Evolutionary conservation across 2,888 invertebrate species (phyloP), one percentile per base, ranked within the genome.

Genomic region (Magallana nippona): DNA sequence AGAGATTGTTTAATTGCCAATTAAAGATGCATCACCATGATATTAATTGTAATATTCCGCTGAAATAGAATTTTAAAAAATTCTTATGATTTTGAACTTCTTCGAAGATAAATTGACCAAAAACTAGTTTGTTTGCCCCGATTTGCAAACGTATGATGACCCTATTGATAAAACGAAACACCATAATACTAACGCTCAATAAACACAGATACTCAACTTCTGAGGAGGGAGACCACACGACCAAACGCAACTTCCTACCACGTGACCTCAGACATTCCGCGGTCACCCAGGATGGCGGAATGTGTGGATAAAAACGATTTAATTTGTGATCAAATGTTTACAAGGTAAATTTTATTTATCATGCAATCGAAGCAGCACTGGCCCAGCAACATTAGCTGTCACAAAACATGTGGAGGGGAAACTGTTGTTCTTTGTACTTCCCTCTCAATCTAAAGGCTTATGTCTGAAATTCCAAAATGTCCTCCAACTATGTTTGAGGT

Each of bases 321-420:
- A 71, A 71, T 71, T 71, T 71, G 71, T 15, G 71, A 71, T 71
- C 71, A 71, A 71, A 22, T 71, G 71, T 71, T 71, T 71, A 71
- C 15, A 27, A 15, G 22, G 71, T 71, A 71, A 22, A 71, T 71
- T 71, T 71, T 32, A 71, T 71, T 71, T 71, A 71, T 71, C 71
- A 32, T 32, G 71, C 71, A 71, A 71, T 71, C 71, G 27, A 71
- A 22, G 27, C 71, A 71, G 32, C 71, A 71, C 22, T 32, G 71
- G 15, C 71, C 27, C 71, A 71, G 71, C 71, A 71, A 71, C 71
- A 15, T 71, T 32, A 71, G 32, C 22, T 19, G 32, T 13, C 2
- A 15, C 22, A 71, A 27, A 71, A 15, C 71, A 71, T 8, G 71
- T 22, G 11, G 71, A 27, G 71, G 32, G 15, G 71, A 27, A 15